Evolutionary conservation across 2,113 vertebrate species (phyloP), one percentile per base, ranked within the genome.

Genomic region (Spea bombifrons): DNA sequence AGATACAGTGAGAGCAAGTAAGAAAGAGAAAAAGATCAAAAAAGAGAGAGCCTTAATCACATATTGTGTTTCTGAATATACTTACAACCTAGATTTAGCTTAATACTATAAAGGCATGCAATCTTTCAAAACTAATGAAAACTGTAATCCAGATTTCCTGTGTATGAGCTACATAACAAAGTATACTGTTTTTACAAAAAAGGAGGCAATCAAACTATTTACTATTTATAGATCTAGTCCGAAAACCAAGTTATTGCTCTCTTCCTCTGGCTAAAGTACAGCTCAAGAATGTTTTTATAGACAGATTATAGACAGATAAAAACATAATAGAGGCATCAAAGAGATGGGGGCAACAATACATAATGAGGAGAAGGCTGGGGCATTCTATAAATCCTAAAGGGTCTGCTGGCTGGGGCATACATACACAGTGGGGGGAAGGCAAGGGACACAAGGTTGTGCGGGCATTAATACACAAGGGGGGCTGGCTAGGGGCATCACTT

Each of bases 111-210:
- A 90, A 92, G 87, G 82, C 89, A 92, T 86, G 89, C 83, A 90
- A 83, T 89, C 71, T 87, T 85, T 84, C 74, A 87, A 91, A 91
- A 90, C 84, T 84, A 88, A 92, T 92, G 84, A 85, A 91, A 90
- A 92, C 83, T 84, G 85, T 94, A 95, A 94, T 94, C 88, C 86
- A 81, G 87, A 88, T 87, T 88, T 92, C 85, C 86, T 85, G 89
- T 90, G 92, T 90, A 91, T 86, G 90, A 93, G 86, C 85, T 86
- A 48, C 86, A 90, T 86, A 94, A 92, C 92, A 46, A 74, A 84
- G 72, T 86, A 83, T 87, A 86, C 65, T 69, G 75, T 76, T 59
- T 69, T 86, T 86, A 82, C 78, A 81, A 87, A 86, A 84, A 83
- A 91, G 88, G 92, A 92, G 94, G 90, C 86, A 88, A 47, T 86